Evolutionary conservation across 2,113 vertebrate species (phyloP).

Genomic region (Camelus bactrianus): DNA sequence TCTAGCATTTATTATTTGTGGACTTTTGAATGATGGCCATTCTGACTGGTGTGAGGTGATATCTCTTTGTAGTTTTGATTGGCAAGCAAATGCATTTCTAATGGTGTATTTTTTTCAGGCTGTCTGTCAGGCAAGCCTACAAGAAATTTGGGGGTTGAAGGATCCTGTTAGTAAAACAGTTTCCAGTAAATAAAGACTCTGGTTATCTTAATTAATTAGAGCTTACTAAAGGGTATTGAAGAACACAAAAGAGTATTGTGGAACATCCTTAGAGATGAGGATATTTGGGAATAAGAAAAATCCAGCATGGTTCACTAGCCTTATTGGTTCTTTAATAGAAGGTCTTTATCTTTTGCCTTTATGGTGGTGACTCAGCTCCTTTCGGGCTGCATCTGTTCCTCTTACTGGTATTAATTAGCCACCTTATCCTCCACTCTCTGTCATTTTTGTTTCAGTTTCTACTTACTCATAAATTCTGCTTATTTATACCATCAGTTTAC

Average conservation of each 20-base stretch:
- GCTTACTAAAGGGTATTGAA: conserved; percentile 3
- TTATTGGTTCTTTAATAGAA: neutral
- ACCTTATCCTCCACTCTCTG: neutral
- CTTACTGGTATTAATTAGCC: neutral
- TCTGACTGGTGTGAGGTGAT: no score
- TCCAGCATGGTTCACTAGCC: neutral
- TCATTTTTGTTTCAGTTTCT: conserved; percentile 54
- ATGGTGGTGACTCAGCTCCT: neutral
- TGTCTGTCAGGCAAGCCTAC: neutral
- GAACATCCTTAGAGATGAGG: neutral
- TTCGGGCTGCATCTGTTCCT: neutral
- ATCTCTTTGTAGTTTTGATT: no score
- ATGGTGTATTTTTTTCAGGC: neutral
- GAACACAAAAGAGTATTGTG: neutral
- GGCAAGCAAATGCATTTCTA: neutral
- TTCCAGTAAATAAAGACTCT: conserved; percentile 6
- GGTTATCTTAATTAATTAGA: conserved; percentile 29
- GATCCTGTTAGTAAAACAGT: conserved; percentile 35
- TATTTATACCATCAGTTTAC: conserved; percentile 51
- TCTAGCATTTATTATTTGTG: no score
- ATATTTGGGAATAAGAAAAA: conserved; percentile 19
- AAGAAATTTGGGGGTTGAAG: conserved; percentile 33
- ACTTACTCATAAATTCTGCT: conserved; percentile 60
- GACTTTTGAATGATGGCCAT: no score
- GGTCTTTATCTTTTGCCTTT: neutral